Evolutionary conservation across 2,797 vertebrate species (phyloP).

Genomic region (Periparus ater): DNA sequence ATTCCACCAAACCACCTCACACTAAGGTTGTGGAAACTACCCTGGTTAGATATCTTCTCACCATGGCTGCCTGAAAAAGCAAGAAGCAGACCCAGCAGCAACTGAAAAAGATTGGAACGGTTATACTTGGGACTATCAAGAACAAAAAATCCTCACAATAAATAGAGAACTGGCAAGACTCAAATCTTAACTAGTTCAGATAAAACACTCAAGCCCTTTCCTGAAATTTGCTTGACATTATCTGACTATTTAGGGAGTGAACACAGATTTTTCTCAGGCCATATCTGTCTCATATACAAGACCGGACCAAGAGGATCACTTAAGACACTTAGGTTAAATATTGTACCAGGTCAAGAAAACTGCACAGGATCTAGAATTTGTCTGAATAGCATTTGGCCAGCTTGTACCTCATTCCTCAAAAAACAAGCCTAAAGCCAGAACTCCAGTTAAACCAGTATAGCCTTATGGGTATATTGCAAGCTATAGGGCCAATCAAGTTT

Average conservation of each 20-base stretch:
- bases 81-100: background rate
- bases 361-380: background rate
- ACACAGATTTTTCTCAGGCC: background rate
- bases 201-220: background rate
- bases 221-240: background rate
- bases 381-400: background rate
- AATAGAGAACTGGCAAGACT: background rate
- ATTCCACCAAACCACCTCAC: background rate
- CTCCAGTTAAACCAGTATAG: background rate
- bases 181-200: background rate
- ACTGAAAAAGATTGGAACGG: background rate
- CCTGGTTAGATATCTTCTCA: background rate
- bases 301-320: background rate
- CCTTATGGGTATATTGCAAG: background rate
- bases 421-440: background rate
- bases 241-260: background rate
- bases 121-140: background rate
- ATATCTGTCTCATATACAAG: background rate
- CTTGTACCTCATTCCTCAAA: background rate
- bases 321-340: background rate
- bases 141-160: background rate
- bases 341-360: background rate
- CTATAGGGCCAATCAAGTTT: background rate
- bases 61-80: background rate
- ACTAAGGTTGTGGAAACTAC: background rate